These are phyloP conservation scores for Scatophagus argus DNA, from an alignment of 2,113 vertebrate species.

Conservation along the genomic window DNA sequence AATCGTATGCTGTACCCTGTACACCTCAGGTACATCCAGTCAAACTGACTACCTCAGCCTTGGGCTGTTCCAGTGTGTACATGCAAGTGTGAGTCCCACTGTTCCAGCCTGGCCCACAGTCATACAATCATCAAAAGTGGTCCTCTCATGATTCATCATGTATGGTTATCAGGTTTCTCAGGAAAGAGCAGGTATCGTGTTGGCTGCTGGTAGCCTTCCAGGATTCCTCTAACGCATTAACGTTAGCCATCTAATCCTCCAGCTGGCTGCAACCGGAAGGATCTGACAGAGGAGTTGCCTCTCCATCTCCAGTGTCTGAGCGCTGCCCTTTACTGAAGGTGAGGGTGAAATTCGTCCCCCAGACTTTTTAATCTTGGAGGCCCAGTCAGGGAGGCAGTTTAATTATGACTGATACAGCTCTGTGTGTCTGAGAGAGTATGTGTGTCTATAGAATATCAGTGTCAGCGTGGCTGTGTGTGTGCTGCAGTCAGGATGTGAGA, in stretches of 20 bases:
- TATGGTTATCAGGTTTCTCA: constrained; percentile 37
- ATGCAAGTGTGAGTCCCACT: constrained; percentile 14
- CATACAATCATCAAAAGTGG: constrained; percentile 19
- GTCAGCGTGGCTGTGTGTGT: constrained; percentile 13
- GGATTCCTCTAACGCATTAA: constrained; percentile 55
- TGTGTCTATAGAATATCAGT: constrained; percentile 38
- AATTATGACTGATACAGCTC: constrained; percentile 75
- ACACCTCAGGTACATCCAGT: constrained; percentile 4
- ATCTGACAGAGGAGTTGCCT: constrained; percentile 52
- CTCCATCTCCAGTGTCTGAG: constrained; percentile 54
- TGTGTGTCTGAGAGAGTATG: constrained; percentile 25
- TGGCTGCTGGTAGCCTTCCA: constrained; percentile 34
- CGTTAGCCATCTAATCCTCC: constrained; percentile 64
- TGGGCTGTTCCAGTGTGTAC: constrained; percentile 7
- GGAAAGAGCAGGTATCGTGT: constrained; percentile 20
- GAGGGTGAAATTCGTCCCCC: constrained; percentile 58
- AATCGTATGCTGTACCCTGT: not conserved
- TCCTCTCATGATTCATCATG: constrained; percentile 9
- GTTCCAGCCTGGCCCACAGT: constrained; percentile 7
- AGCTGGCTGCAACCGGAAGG: constrained; percentile 32
- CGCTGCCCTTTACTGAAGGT: constrained; percentile 77
- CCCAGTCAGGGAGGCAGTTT: constrained; percentile 70
- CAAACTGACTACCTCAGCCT: constrained; percentile 18
- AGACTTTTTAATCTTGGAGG: constrained; percentile 76
- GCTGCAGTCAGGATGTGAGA: constrained; percentile 5